These are phyloP conservation scores for Oplegnathus fasciatus DNA, from an alignment of 2,113 vertebrate species.

Conservation along the genomic window DNA sequence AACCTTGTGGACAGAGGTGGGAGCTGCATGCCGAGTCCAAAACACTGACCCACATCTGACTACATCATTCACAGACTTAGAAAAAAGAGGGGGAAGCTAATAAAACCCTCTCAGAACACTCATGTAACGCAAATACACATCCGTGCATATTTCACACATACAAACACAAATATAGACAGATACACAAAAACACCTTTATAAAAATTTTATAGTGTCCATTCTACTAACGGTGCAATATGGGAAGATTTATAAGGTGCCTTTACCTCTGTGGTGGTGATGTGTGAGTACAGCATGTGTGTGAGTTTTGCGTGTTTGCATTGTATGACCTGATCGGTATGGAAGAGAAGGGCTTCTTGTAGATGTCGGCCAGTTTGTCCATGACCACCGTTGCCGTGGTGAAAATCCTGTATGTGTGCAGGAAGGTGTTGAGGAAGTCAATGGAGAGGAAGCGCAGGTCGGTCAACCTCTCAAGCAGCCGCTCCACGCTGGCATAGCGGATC, in stretches of 20 bases:
- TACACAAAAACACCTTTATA: neutral
- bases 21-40: slow-evolving; percentile 25
- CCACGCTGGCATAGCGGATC: slow-evolving; percentile 96
- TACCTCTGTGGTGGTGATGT: neutral
- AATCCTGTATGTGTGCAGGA: slow-evolving; percentile 98
- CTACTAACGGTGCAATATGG: neutral
- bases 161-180: slow-evolving; percentile 7
- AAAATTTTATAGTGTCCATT: neutral
- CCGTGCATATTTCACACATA: neutral
- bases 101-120: slow-evolving; percentile 9
- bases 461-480: slow-evolving; percentile 95
- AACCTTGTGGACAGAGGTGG: slow-evolving; percentile 39
- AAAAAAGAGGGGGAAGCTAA: neutral
- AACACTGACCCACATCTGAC: slow-evolving; percentile 33
- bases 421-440: slow-evolving; percentile 99
- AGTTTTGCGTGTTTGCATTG: neutral
- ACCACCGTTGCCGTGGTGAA: slow-evolving; percentile 94
- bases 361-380: slow-evolving; percentile 95
- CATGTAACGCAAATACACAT: neutral
- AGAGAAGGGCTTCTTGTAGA: slow-evolving; percentile 96
- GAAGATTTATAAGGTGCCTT: neutral
- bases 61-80: slow-evolving; percentile 15
- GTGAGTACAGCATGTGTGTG: neutral
- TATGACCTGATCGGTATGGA: slow-evolving; percentile 95
- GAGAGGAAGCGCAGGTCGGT: slow-evolving; percentile 98